phyloP scores from a whole-genome alignment of 2,888 invertebrate genomes.

The Maniola hyperantus region DNA sequence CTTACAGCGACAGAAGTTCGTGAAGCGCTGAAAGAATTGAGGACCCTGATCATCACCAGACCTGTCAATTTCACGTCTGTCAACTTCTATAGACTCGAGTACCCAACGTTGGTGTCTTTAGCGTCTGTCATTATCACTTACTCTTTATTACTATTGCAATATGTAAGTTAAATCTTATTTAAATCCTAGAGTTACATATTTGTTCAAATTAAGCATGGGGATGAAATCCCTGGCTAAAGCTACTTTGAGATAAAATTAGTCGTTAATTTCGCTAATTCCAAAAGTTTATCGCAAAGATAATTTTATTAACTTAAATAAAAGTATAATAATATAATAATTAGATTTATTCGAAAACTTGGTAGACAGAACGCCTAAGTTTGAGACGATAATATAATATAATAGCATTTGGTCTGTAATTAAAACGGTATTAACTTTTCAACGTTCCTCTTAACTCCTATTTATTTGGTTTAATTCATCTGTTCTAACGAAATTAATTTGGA shows the following conservation, averaged over 20 bases:
- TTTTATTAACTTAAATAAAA: background rate
- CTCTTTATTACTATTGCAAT: constrained; percentile 66
- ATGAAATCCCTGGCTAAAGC: background rate
- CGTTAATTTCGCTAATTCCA: background rate
- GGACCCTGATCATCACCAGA: constrained; percentile 51
- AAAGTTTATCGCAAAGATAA: background rate
- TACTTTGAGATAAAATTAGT: background rate
- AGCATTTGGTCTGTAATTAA: background rate
- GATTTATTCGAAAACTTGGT: background rate
- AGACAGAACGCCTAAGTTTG: background rate
- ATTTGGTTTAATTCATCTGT: background rate
- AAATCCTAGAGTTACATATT: no score
- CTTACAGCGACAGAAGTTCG: constrained; percentile 51
- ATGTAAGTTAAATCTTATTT: constrained; percentile 39
- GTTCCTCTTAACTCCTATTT: background rate
- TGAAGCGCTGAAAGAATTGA: constrained; percentile 49
- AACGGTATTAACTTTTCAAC: background rate
- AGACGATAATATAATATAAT: background rate
- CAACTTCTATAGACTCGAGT: constrained; percentile 58
- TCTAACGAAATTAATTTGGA: background rate
- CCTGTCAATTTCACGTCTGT: constrained; percentile 60
- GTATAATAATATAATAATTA: background rate
- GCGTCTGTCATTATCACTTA: constrained; percentile 65
- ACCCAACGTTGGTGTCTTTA: constrained; percentile 56
- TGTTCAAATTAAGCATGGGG: no score